phyloP scores from a whole-genome alignment of 2,797 vertebrate species.

The Phoxinus dragarum region DNA sequence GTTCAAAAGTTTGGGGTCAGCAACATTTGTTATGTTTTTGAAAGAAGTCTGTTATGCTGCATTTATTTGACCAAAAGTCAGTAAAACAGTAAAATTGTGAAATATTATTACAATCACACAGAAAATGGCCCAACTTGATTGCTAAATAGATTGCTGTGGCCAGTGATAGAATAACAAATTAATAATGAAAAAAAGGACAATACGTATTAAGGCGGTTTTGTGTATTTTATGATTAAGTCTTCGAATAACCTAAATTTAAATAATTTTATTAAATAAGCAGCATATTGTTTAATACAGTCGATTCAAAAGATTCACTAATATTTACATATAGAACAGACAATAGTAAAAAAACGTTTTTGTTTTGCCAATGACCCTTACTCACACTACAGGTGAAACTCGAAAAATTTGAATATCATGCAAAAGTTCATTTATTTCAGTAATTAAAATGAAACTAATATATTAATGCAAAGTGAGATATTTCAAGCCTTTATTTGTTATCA shows the following conservation, averaged over 20 bases:
- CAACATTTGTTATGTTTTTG: no score
- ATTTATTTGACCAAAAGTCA: neutral
- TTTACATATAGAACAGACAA: neutral
- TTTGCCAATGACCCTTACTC: neutral
- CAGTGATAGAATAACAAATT: neutral
- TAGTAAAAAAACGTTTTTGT: neutral
- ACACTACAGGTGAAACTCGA: neutral
- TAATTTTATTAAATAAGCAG: neutral
- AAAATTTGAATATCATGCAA: no score
- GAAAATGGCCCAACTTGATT: neutral
- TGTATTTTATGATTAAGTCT: neutral
- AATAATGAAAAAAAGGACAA: neutral
- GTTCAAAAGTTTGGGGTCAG: neutral
- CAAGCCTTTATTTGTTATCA: no score
- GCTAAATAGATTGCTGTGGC: neutral
- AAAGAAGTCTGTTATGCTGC: neutral
- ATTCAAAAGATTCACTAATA: neutral
- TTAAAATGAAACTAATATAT: no score
- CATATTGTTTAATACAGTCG: neutral
- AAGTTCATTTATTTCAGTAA: no score
- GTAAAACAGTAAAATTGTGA: neutral
- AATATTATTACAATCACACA: neutral
- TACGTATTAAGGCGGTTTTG: neutral
- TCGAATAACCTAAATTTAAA: neutral
- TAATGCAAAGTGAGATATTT: no score